phyloP scores from a whole-genome alignment of 2,113 vertebrate species.

The Enhydra lutris region DNA sequence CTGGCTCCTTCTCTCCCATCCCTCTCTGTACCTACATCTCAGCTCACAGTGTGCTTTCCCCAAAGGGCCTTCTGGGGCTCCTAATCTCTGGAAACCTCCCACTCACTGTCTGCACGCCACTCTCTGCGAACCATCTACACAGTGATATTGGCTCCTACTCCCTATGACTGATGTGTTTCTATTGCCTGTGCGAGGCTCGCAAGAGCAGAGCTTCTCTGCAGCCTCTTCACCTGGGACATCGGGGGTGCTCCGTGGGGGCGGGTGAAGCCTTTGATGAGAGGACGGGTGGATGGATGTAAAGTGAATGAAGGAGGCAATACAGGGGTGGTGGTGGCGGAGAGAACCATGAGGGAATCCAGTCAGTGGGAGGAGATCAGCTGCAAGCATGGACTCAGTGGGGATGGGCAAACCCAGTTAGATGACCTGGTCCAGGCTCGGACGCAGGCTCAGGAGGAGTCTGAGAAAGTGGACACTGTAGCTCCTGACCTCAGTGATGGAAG shows the following conservation, averaged over 20 bases:
- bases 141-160: fast-evolving
- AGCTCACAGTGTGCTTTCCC: fast-evolving
- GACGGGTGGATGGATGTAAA: fast-evolving
- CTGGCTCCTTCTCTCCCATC: fast-evolving
- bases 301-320: not conserved
- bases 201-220: not conserved
- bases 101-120: fast-evolving
- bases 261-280: not conserved
- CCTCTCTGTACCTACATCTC: fast-evolving
- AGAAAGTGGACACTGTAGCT: not conserved
- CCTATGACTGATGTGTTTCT: not conserved
- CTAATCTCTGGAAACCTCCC: not conserved
- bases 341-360: fast-evolving
- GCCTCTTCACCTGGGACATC: fast-evolving
- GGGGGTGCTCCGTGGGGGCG: fast-evolving
- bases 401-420: not conserved
- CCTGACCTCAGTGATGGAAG: not conserved
- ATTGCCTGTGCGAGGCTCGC: fast-evolving
- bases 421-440: not conserved
- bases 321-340: fast-evolving
- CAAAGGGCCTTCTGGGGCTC: fast-evolving
- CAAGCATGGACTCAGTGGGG: fast-evolving
- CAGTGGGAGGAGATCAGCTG: fast-evolving
- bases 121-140: fast-evolving
- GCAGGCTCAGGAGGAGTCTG: not conserved